Conservation (phyloP, 2,888 invertebrate genomes). For the Clanis bilineata region DNA sequence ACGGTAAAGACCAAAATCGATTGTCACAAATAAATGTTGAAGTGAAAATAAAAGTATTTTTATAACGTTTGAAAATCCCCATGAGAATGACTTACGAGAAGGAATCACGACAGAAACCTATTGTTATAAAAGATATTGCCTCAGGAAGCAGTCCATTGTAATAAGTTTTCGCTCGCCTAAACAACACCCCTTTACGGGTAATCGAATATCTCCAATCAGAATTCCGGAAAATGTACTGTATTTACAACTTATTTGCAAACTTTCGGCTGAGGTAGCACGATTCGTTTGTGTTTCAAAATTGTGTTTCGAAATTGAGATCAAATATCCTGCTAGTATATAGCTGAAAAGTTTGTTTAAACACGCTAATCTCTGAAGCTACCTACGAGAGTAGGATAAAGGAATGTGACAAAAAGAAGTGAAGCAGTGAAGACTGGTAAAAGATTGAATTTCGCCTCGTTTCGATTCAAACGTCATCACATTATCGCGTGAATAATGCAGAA, state of each 20-base stretch:
- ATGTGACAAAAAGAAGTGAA: no score
- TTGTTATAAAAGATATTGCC: background rate
- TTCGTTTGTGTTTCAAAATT: background rate
- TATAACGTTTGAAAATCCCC: background rate
- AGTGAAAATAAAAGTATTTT: no score
- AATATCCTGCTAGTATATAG: no score
- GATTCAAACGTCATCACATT: no score
- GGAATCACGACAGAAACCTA: background rate
- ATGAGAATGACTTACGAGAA: background rate
- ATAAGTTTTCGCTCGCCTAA: conserved; percentile 49
- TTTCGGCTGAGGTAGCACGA: conserved; percentile 29
- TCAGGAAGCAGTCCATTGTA: conserved; percentile 32
- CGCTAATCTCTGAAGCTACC: no score
- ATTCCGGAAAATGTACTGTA: conserved; percentile 57
- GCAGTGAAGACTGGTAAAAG: no score
- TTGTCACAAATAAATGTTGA: no score
- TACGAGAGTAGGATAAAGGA: no score
- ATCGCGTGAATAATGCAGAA: no score
- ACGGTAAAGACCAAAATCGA: no score
- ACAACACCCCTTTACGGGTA: conserved; percentile 48
- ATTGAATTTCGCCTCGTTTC: no score
- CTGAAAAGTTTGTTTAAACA: no score
- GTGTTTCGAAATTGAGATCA: background rate
- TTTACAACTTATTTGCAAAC: conserved; percentile 44
- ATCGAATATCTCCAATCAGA: conserved; percentile 57